Base-by-base conservation (phyloP, 2,797 vertebrate species). In the Peromyscus aztecus region DNA sequence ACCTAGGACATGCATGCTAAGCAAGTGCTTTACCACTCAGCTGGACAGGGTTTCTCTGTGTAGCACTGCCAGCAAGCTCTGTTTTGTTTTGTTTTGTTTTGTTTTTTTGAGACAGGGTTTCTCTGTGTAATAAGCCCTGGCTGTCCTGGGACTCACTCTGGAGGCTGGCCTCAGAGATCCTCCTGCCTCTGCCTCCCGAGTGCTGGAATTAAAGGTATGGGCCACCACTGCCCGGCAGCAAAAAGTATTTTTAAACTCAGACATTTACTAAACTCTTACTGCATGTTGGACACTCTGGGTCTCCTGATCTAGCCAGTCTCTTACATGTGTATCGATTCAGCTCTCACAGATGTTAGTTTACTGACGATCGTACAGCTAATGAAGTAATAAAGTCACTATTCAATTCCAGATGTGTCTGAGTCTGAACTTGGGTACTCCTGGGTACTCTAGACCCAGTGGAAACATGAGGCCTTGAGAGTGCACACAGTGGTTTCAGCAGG, bases 211-310 rank as follows among this genome's bases (percentile, higher is more conserved):
- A 71, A 71, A 71, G 71, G 21, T 4, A 0, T 73, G 21, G 1
- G 10, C 37, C 71, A 73, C 71, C 2, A 69, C 34, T 4, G 67
- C 67, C 34, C 34, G 7, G 13, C 29, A 52, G 29, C 63, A 65
- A 65, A 34, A 91, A 76, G 27, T 67, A 21, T 90, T 31, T 91
- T 92, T 86, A 34, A 95, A 71, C 46, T 77, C 59, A 82, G 67
- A 83, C 87, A 16, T 55, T 91, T 73, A 78, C 46, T 43, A 69
- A 93, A 65, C 31, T 69, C 67, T 84, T 81, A 63, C 21, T 27
- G 16, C 46, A 23, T 86, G 49, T 46, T 81, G 21, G 77, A 61
- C 94, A 69, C 57, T 89, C 12, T 88, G 46, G 82, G 55, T 80
- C 16, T 19, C 14, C 14, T 91, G 34, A 94, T 14, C 61, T 37